Percentiles rank a stretch among this genome's conserved stretches.
Conservation (phyloP, 2,797 vertebrate species). For the Spatula versicolor region DNA sequence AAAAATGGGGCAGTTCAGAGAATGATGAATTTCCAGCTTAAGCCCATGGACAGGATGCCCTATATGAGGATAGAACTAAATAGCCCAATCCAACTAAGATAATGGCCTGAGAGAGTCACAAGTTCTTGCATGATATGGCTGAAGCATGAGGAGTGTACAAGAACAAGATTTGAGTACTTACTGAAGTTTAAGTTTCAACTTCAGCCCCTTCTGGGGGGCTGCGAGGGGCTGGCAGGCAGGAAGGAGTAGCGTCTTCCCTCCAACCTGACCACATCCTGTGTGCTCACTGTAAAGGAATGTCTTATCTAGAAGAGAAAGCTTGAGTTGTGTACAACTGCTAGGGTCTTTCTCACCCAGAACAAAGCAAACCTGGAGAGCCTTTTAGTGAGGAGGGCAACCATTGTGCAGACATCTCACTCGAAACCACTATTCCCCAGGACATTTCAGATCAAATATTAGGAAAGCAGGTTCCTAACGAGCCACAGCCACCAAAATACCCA, state of each 20-base stretch:
- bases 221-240: neutral
- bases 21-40: neutral
- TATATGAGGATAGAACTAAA: neutral
- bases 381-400: neutral
- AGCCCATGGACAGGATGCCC: neutral
- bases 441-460: neutral
- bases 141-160: neutral
- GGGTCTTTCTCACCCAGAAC: neutral
- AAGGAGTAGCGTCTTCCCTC: neutral
- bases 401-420: neutral
- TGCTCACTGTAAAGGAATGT: neutral
- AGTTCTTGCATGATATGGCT: neutral
- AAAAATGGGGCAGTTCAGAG: neutral
- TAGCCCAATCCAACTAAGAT: neutral
- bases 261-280: neutral
- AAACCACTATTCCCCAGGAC: neutral
- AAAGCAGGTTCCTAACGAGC: neutral
- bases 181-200: neutral
- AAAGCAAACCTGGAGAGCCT: neutral
- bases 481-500: neutral
- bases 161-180: constrained; percentile 18
- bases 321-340: neutral
- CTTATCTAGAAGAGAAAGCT: neutral
- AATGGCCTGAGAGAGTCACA: constrained; percentile 6
- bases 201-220: neutral